phyloP scores from a whole-genome alignment of 2,797 vertebrate genomes.

The Poecilia velifera region DNA sequence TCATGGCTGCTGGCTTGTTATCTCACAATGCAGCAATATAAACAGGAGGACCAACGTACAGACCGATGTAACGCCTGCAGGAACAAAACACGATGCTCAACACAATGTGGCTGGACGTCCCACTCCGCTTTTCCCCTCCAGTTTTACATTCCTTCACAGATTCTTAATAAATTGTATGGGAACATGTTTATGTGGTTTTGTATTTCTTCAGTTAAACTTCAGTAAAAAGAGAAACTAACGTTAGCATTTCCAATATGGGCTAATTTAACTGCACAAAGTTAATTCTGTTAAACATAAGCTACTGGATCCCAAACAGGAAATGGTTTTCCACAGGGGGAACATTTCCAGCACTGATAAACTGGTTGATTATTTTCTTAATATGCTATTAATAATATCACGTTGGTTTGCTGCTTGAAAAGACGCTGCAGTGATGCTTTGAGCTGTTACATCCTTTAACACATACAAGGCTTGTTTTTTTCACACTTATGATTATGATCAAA shows the following conservation, averaged over 20 bases:
- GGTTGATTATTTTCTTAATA: not conserved
- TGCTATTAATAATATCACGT: not conserved
- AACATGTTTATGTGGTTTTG: not conserved
- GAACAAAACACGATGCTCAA: conserved; percentile 45
- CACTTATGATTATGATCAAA: not conserved
- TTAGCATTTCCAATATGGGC: conserved; percentile 11
- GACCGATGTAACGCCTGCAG: conserved; percentile 47
- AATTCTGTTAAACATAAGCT: conserved; percentile 25
- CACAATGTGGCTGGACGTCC: conserved; percentile 32
- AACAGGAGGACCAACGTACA: conserved; percentile 70
- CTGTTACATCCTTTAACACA: not conserved
- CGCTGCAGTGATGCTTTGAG: not conserved
- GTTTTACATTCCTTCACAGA: not conserved
- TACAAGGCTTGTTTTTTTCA: not conserved
- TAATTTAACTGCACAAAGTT: conserved; percentile 34
- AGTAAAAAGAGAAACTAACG: conserved; percentile 23
- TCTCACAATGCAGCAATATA: conserved; percentile 63
- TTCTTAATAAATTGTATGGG: conserved; percentile 6
- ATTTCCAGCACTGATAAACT: not conserved
- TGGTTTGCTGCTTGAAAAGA: too few relatives aligned
- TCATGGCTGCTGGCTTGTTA: conserved; percentile 65
- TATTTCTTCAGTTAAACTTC: conserved; percentile 4
- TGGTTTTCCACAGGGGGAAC: not conserved
- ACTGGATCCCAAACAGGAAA: not conserved
- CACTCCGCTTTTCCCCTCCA: conserved; percentile 8